A percentile compares a stretch with the other conserved stretches of the same genome.
These are phyloP conservation scores for Mythimna impura DNA, from an alignment of 2,888 invertebrate species.

Conservation along the genomic window DNA sequence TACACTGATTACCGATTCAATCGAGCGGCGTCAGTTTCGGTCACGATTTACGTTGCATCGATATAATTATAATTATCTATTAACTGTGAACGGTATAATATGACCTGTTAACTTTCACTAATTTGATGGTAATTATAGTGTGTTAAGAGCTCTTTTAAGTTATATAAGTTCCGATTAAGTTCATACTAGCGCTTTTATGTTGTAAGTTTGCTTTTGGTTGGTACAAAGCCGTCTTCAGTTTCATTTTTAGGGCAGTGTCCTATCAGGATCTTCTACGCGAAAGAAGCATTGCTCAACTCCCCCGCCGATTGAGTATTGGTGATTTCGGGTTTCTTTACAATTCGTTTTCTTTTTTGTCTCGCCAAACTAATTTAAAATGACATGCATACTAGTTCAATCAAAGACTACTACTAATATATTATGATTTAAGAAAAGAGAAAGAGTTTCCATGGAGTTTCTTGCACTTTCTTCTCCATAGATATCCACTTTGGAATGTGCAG, in stretches of 20 bases:
- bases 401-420: too few species aligned
- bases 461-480: too few species aligned
- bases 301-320: too few species aligned
- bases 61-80: slow-evolving; percentile 37
- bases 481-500: too few species aligned
- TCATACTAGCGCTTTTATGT: not conserved
- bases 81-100: slow-evolving; percentile 26
- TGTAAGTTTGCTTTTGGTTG: not conserved
- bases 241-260: not conserved
- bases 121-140: slow-evolving; percentile 36
- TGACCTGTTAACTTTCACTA: slow-evolving; percentile 40
- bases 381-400: too few species aligned
- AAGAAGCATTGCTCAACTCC: too few species aligned
- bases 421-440: too few species aligned
- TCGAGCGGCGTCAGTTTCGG: slow-evolving; percentile 32
- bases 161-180: not conserved
- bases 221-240: not conserved
- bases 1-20: slow-evolving; percentile 23
- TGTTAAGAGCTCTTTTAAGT: slow-evolving; percentile 7
- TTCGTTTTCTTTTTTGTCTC: too few species aligned
- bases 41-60: slow-evolving; percentile 39
- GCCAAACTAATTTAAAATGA: too few species aligned
- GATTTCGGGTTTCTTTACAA: too few species aligned
- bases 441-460: too few species aligned
- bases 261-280: too few species aligned